Evolutionary conservation across 2,888 invertebrate species (phyloP), one percentile per base, ranked within the genome.

Genomic region (Lordiphosa andalusiaca): DNA sequence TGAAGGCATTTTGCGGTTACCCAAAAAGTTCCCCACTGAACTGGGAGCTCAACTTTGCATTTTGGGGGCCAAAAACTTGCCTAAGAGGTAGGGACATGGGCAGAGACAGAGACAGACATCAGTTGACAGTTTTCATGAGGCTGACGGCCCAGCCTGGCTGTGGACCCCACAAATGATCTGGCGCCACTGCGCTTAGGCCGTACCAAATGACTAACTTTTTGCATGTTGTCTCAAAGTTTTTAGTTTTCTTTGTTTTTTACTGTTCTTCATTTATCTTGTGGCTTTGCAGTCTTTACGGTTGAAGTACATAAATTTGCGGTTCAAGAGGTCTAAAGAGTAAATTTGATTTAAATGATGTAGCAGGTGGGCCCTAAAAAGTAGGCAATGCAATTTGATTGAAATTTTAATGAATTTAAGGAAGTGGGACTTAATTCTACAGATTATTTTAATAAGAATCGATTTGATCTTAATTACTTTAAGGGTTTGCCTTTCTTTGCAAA

Each of bases 1-100:
- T 54, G 68, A 84, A 76, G 76, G 62, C 73, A 81, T 83, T 81
- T 76, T 52, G 76, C 60, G 77, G 77, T 63, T 63, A 56, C 48
- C 33, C 33, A 51, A 60, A 65, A 65, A 65, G 67, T 65, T 53
- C 44, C 30, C 35, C 42, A 33, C 40, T 19, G 23, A 57, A 54
- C 66, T 44, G 42, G 42, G 37, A 58, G 59, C 57, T 47, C 56
- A 76, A 76, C 73, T 83, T 76, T 83, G 73, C 77, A 73, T 74
- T 83, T 61, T 61, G 67, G 62, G 62, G 38, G 41, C 58, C 41
- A 40, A 46, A 65, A 81, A 68, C 55, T 64, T 62, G 42, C 25
- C 30, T 3, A 30, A 56, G 36, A 38, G 51, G 16, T n/a, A 33
- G 38, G 58, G 41, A 36, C 35, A 19, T 33, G 21, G 41, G 48